phyloP scores from a whole-genome alignment of 2,888 invertebrate species.

The Aphidoletes aphidimyza region DNA sequence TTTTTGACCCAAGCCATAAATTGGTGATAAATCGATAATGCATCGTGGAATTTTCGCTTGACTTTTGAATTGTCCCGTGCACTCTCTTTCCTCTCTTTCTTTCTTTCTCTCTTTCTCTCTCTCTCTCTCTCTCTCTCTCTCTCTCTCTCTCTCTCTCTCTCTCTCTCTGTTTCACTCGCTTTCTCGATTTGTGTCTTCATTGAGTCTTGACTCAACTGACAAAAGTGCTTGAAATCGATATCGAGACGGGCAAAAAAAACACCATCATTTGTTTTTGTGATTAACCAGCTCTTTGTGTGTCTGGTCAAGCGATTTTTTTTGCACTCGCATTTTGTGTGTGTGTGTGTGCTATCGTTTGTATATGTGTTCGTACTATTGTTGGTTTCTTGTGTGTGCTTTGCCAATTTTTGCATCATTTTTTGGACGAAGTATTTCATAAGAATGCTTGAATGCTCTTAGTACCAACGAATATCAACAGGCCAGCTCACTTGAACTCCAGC shows the following conservation, averaged over 20 bases:
- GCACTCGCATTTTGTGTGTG: no score
- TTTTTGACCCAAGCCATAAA: conserved; percentile 34
- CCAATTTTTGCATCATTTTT: not conserved
- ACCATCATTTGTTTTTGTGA: not conserved
- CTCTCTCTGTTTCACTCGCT: no score
- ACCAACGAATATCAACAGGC: not conserved
- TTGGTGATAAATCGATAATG: conserved; percentile 51
- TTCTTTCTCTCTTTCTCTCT: no score
- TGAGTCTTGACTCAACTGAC: no score
- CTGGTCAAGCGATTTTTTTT: not conserved
- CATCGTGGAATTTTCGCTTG: conserved; percentile 1
- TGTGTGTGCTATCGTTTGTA: no score
- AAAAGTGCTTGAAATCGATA: not conserved
- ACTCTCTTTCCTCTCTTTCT: not conserved
- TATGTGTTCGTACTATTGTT: no score
- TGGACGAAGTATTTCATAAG: not conserved
- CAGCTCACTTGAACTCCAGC: no score
- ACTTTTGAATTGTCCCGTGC: not conserved
- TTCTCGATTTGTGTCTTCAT: no score
- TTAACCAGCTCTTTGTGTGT: not conserved
- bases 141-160: no score
- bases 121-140: no score
- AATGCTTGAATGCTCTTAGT: not conserved
- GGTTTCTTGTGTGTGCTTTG: no score
- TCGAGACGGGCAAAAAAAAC: not conserved